Percentiles rank a stretch among this genome's conserved stretches.
Conservation (phyloP, 2,797 vertebrate species). For the Melanotaenia maccullochi region DNA sequence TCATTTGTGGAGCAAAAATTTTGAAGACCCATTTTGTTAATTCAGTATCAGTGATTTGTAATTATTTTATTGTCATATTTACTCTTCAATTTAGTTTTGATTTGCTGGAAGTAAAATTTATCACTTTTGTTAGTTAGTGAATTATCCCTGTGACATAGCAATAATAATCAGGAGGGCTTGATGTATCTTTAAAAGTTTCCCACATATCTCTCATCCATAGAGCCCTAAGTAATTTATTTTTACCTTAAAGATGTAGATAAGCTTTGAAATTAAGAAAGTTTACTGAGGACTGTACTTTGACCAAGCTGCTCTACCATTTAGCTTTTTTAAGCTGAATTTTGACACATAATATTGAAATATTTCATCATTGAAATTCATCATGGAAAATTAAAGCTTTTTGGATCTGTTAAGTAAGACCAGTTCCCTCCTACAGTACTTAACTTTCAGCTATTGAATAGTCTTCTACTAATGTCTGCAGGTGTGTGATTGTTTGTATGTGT, state of each 20-base stretch:
- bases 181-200: neutral
- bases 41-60: neutral
- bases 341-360: neutral
- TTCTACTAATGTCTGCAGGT: neutral
- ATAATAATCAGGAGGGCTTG: neutral
- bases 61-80: neutral
- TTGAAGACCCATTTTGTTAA: neutral
- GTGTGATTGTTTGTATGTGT: slow-evolving; percentile 13
- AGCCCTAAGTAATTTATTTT: neutral
- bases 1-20: neutral
- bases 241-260: neutral
- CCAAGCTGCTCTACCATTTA: neutral
- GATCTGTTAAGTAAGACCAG: neutral
- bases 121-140: neutral
- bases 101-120: neutral
- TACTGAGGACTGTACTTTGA: neutral
- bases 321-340: neutral
- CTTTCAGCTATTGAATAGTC: neutral
- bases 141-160: neutral
- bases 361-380: too few relatives aligned
- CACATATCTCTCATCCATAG: neutral
- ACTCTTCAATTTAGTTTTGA: neutral
- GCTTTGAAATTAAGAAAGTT: neutral
- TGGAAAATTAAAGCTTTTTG: too few relatives aligned
- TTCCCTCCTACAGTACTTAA: neutral